A percentile compares a stretch with the other conserved stretches of the same genome.
Evolutionary conservation across 1,140 invertebrate species (phyloP).

Genomic region (Epicauta chinensis): DNA sequence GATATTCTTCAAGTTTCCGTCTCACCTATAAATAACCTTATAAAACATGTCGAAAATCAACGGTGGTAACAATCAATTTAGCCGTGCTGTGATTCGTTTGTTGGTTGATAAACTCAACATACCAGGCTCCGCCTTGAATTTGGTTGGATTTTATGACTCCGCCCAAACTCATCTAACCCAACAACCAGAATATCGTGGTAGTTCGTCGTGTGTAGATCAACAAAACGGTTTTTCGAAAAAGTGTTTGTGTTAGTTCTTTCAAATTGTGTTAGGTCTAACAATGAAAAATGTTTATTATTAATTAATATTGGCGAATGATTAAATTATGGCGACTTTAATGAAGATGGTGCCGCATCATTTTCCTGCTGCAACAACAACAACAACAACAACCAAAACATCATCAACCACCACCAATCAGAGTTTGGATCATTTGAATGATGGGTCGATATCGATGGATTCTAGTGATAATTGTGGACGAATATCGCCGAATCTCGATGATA

Average conservation of each 20-base stretch:
- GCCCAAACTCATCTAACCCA: slow-evolving; percentile 26
- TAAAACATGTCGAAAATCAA: slow-evolving; percentile 27
- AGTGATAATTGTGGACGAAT: slow-evolving; percentile 36
- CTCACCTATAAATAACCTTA: slow-evolving; percentile 34
- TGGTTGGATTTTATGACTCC: slow-evolving; percentile 20
- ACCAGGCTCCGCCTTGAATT: background rate
- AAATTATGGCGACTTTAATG: slow-evolving; percentile 37
- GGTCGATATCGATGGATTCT: slow-evolving; percentile 40
- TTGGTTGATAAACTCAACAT: slow-evolving; percentile 4
- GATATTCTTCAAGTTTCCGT: slow-evolving; percentile 20
- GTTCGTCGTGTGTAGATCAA: slow-evolving; percentile 36
- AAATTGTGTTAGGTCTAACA: too few relatives aligned
- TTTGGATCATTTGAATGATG: slow-evolving; percentile 34
- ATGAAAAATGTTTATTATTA: too few relatives aligned
- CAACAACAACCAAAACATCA: too few relatives aligned
- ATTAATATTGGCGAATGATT: background rate
- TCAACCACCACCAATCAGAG: slow-evolving; percentile 22
- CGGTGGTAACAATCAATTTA: slow-evolving; percentile 19
- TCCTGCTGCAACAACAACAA: slow-evolving; percentile 23
- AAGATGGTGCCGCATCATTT: slow-evolving; percentile 9
- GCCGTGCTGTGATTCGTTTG: slow-evolving; percentile 23
- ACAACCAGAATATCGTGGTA: slow-evolving; percentile 37
- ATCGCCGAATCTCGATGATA: slow-evolving; percentile 37
- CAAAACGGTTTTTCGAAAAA: too few relatives aligned
- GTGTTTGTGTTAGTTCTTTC: slow-evolving; percentile 1